Percentiles rank a stretch among this genome's conserved stretches.
Conservation (phyloP, 2,888 invertebrate genomes). For the Mimas tiliae region DNA sequence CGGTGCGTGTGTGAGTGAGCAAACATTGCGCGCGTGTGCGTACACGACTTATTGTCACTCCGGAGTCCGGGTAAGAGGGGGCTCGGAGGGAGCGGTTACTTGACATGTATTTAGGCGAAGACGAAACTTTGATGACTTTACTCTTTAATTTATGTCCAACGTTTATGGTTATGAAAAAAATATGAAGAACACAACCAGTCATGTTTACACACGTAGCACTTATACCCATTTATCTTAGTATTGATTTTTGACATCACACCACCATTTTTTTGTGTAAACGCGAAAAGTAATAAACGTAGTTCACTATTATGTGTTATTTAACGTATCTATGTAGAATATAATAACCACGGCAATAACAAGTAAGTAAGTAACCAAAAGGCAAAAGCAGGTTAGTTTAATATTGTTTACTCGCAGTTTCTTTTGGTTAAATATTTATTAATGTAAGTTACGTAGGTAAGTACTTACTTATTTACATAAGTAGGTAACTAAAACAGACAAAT, state of each 20-base stretch:
- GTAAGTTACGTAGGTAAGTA: too few relatives aligned
- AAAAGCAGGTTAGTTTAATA: neutral
- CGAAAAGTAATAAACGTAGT: slow-evolving; percentile 49
- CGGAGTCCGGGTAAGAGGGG: slow-evolving; percentile 80
- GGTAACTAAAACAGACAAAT: neutral
- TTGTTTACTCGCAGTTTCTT: neutral
- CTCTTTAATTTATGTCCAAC: slow-evolving; percentile 77
- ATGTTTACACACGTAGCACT: slow-evolving; percentile 63
- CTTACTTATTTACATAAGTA: too few relatives aligned
- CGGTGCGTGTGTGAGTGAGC: slow-evolving; percentile 70
- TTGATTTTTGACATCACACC: slow-evolving; percentile 73
- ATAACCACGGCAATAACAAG: neutral
- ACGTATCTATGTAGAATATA: neutral
- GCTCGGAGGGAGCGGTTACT: slow-evolving; percentile 78
- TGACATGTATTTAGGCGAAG: slow-evolving; percentile 84
- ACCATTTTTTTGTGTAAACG: slow-evolving; percentile 65
- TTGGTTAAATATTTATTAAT: too few relatives aligned
- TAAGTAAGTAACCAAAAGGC: neutral
- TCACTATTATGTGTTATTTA: slow-evolving; percentile 22
- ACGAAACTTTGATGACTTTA: slow-evolving; percentile 78
- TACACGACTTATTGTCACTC: slow-evolving; percentile 81
- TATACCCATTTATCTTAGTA: slow-evolving; percentile 55
- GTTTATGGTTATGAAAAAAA: slow-evolving; percentile 56
- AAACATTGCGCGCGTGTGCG: slow-evolving; percentile 68
- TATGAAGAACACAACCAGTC: slow-evolving; percentile 37